Evolutionary conservation across 2,113 vertebrate genomes (phyloP).

Genomic region (Dasyornis broadbenti): DNA sequence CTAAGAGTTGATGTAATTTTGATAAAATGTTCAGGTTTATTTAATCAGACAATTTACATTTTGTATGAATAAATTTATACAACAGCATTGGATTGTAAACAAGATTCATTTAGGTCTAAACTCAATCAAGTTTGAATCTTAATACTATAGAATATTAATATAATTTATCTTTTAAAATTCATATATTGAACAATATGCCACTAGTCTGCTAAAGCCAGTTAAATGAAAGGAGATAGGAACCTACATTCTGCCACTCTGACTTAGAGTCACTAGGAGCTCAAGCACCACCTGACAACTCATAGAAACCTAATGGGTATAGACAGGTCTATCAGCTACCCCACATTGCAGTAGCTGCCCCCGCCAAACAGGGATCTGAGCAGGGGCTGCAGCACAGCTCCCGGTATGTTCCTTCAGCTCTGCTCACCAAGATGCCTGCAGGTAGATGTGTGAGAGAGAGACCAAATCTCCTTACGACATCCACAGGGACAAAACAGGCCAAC

Average conservation of each 20-base stretch:
- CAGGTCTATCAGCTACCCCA: neutral
- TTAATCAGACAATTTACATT: constrained; percentile 12
- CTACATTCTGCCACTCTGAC: neutral
- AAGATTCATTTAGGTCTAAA: neutral
- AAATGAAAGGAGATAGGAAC: neutral
- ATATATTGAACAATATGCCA: neutral
- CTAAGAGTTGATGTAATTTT: neutral
- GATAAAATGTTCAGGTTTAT: neutral
- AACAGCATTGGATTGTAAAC: neutral
- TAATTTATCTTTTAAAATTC: neutral
- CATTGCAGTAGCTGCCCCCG: neutral
- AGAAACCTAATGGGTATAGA: neutral
- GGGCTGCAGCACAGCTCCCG: neutral
- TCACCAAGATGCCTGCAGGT: neutral
- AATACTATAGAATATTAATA: neutral
- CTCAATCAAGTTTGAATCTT: neutral
- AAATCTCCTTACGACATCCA: neutral
- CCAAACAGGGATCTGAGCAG: neutral
- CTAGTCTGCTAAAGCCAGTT: neutral
- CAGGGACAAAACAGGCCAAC: neutral
- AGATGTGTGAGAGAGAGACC: neutral
- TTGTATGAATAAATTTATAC: neutral
- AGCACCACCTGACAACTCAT: neutral
- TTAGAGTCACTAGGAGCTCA: neutral
- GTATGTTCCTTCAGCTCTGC: neutral